Conservation (phyloP, 2,888 invertebrate genomes). For the Norana najaformis region DNA sequence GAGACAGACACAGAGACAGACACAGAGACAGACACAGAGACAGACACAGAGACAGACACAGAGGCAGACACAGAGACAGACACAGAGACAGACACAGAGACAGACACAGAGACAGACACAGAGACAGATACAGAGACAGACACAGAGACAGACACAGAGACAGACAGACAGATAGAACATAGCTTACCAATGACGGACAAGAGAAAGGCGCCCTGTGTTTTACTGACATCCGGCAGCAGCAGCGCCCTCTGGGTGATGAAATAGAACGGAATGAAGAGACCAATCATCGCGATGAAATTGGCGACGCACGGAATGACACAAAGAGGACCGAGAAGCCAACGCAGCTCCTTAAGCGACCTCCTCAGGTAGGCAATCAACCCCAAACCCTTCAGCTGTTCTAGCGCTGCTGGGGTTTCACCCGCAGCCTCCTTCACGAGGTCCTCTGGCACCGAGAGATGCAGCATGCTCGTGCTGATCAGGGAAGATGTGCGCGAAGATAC, state of each 20-base stretch:
- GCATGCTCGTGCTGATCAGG: background rate
- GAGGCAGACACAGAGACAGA: background rate
- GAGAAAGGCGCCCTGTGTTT: constrained; percentile 64
- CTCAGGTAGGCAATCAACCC: background rate
- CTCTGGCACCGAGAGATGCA: background rate
- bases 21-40: background rate
- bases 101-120: too few relatives aligned
- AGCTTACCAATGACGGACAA: constrained; percentile 62
- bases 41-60: background rate
- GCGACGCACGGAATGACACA: constrained; percentile 67
- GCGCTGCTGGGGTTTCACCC: background rate
- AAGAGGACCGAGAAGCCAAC: background rate
- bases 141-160: background rate
- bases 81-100: background rate
- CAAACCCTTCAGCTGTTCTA: background rate
- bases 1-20: background rate
- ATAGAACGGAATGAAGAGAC: constrained; percentile 59
- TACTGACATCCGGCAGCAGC: constrained; percentile 48
- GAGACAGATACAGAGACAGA: background rate
- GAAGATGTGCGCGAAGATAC: background rate
- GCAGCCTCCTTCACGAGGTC: background rate
- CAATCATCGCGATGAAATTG: constrained; percentile 67
- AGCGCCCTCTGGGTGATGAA: constrained; percentile 52
- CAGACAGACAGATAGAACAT: background rate
- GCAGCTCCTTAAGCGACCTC: background rate